Evolutionary conservation across 1,140 invertebrate genomes (phyloP).

Genomic region (Bombus picipes): DNA sequence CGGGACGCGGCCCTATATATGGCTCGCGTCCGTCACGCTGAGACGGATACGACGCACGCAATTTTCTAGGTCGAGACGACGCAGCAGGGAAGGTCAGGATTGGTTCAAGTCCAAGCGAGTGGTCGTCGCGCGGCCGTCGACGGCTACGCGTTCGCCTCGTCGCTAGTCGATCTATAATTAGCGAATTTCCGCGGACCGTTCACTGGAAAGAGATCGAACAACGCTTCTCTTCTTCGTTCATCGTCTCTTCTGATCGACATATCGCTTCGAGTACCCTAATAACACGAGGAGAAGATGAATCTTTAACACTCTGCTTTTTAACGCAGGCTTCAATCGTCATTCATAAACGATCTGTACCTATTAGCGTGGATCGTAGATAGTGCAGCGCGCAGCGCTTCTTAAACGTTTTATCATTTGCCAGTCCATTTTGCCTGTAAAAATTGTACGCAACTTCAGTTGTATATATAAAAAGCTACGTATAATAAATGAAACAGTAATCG

Average conservation of each 20-base stretch:
- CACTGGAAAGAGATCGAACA: slow-evolving; percentile 36
- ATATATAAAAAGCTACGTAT: too few species aligned
- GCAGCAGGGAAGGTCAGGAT: slow-evolving; percentile 80
- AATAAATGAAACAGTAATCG: too few species aligned
- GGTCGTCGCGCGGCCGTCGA: slow-evolving; percentile 57
- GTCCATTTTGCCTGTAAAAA: too few species aligned
- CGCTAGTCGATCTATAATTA: slow-evolving; percentile 76
- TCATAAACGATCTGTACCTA: background rate
- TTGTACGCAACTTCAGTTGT: too few species aligned
- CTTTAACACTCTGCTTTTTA: background rate
- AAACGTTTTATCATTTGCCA: too few species aligned
- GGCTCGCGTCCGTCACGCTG: slow-evolving; percentile 44
- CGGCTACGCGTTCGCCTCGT: slow-evolving; percentile 50
- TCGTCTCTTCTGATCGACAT: too few species aligned
- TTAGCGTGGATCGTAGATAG: too few species aligned
- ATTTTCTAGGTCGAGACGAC: slow-evolving; percentile 79
- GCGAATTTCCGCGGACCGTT: slow-evolving; percentile 71
- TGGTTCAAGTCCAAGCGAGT: slow-evolving; percentile 81
- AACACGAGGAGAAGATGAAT: background rate
- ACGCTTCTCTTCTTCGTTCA: background rate
- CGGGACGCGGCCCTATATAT: slow-evolving; percentile 44
- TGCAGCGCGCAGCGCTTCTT: too few species aligned
- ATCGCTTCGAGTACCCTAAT: background rate
- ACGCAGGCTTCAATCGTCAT: background rate
- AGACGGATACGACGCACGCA: slow-evolving; percentile 63